Percentiles rank a stretch among this genome's conserved stretches.
Evolutionary conservation across 2,888 invertebrate species (phyloP).

Genomic region (Dolichopus griseipennis): DNA sequence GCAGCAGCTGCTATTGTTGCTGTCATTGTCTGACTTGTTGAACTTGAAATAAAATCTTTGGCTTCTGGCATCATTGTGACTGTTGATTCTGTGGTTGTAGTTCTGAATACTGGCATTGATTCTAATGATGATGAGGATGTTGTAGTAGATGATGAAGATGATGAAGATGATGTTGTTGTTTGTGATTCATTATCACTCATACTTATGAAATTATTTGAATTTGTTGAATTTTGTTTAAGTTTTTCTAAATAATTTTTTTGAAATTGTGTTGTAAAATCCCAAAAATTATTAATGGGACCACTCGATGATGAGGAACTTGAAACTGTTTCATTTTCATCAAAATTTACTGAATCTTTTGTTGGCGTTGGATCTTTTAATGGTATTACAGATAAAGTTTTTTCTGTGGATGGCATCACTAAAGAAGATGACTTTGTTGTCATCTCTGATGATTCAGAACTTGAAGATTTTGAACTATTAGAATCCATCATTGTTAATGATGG

Average conservation of each 20-base stretch:
- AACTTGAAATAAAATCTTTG: slow-evolving; percentile 8
- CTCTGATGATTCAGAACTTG: not conserved
- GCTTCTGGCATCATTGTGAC: not conserved
- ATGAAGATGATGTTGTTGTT: not conserved
- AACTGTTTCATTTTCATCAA: not conserved
- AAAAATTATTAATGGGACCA: not conserved
- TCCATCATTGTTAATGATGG: not conserved
- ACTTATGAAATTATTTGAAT: not conserved
- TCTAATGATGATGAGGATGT: slow-evolving; percentile 7
- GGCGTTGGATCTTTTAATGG: not conserved
- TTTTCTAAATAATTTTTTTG: not conserved
- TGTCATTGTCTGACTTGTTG: slow-evolving; percentile 5
- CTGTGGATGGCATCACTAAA: not conserved
- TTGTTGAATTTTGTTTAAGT: not conserved
- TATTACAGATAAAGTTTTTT: not conserved
- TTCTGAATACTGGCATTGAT: not conserved
- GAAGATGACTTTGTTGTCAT: not conserved
- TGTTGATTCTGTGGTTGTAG: slow-evolving; percentile 7
- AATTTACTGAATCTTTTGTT: not conserved
- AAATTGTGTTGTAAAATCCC: not conserved
- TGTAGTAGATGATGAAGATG: not conserved
- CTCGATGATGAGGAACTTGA: not conserved
- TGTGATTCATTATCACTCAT: not conserved
- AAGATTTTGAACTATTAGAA: not conserved
- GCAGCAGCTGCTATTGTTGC: slow-evolving; percentile 23